phyloP scores from a whole-genome alignment of 2,797 vertebrate species.

The Argyrosomus regius region DNA sequence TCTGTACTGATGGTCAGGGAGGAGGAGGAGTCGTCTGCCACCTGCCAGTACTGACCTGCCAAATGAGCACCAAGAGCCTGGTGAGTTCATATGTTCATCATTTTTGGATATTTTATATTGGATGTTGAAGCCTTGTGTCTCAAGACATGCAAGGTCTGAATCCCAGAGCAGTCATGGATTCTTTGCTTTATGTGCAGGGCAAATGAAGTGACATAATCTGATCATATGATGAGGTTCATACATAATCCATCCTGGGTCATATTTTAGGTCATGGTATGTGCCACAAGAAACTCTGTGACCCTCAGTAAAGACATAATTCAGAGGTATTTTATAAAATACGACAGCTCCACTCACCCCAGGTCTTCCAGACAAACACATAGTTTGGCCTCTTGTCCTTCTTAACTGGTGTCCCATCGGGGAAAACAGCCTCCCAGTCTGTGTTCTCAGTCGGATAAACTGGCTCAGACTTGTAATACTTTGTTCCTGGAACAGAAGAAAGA shows the following conservation, averaged over 20 bases:
- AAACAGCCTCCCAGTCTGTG: constrained; percentile 78
- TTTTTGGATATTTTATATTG: neutral
- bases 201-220: constrained; percentile 40
- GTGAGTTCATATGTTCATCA: neutral
- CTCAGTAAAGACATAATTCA: neutral
- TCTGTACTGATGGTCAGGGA: constrained; percentile 89
- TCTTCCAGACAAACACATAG: constrained; percentile 96
- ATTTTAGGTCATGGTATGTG: constrained; percentile 18
- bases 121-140: neutral
- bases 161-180: neutral
- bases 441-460: constrained; percentile 84
- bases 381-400: constrained; percentile 81
- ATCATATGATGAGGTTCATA: constrained; percentile 43
- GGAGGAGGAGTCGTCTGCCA: constrained; percentile 89
- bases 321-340: neutral
- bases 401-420: constrained; percentile 87
- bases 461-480: constrained; percentile 80
- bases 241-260: constrained; percentile 31
- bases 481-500: constrained; percentile 79
- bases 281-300: constrained; percentile 25
- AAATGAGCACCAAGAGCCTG: constrained; percentile 12
- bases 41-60: constrained; percentile 94
- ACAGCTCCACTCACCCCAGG: constrained; percentile 86
- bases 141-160: neutral
- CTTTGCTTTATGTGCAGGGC: neutral